Evolutionary conservation across 2,113 vertebrate genomes (phyloP), one percentile per base, ranked within the genome.

Genomic region (Percopsis transmontana): DNA sequence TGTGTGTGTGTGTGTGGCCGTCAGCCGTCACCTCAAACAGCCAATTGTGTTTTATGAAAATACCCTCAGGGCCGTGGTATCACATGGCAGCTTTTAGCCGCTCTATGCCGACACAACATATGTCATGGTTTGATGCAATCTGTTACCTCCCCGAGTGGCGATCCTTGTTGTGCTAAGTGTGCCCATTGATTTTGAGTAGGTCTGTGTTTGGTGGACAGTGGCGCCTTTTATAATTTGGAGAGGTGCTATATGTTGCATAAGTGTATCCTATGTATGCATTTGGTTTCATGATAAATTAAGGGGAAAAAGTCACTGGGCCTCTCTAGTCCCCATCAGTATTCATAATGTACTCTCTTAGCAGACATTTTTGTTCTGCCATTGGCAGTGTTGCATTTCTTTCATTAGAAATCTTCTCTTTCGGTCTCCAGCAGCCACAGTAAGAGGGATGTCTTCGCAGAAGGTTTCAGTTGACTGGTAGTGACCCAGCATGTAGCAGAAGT

Each of bases 401-500:
- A 77, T 72, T 54, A 33, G 5, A 51, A 2, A n/a, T 70, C 62
- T 79, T 50, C 64, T 68, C 69, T 23, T 48, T 70, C 88, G 85
- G 83, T 81, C 67, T 77, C 42, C n/a, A 57, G 63, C 50, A 33
- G 40, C 52, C 39, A 44, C 67, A 23, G 42, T 42, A 47, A 72
- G 56, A 39, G 60, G 56, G 59, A 84, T 76, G 81, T 83, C 72
- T 69, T 66, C 50, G 74, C 73, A 63, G 58, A 67, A 61, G 13
- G 19, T 83, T 74, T 86, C 70, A 21, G 54, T 55, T 20, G 47
- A 77, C 69, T 53, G 70, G 67, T 66, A 62, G 73, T 50, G 50
- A 85, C 78, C 81, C 85, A 86, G 82, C 79, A 92, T 93, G 92
- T 89, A 90, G 83, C 79, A 77, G 86, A 66, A 77, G 86, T 84